Conservation (phyloP, 2,113 vertebrate genomes). For the Bos indicus region DNA sequence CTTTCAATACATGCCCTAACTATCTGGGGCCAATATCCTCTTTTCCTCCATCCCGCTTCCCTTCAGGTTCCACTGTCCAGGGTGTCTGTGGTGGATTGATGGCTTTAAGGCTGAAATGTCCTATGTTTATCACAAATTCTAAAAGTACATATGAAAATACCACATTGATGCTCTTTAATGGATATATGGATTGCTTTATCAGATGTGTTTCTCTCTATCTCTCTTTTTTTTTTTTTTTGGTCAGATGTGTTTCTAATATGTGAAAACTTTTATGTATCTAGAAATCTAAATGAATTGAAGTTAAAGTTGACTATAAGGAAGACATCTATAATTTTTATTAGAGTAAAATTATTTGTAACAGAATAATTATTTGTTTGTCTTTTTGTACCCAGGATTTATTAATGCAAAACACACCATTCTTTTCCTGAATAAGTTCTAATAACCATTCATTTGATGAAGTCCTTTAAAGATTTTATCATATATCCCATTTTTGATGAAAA, state of each 20-base stretch:
- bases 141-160: not conserved
- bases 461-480: not conserved
- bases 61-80: not conserved
- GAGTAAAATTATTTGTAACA: not conserved
- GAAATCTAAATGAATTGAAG: not conserved
- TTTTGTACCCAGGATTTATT: not conserved
- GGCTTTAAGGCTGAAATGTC: not conserved
- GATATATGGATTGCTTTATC: not conserved
- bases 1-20: not conserved
- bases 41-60: not conserved
- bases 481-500: not conserved
- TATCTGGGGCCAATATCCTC: not conserved
- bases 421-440: not conserved
- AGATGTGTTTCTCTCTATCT: not conserved
- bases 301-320: not conserved
- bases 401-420: not conserved
- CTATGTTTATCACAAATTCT: not conserved
- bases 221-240: not conserved
- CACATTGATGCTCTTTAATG: not conserved
- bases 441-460: not conserved
- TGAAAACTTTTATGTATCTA: not conserved
- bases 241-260: not conserved
- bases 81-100: not conserved
- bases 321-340: not conserved
- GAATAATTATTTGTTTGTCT: not conserved